phyloP scores from a whole-genome alignment of 2,113 vertebrate genomes.

The Lycocorax pyrrhopterus region DNA sequence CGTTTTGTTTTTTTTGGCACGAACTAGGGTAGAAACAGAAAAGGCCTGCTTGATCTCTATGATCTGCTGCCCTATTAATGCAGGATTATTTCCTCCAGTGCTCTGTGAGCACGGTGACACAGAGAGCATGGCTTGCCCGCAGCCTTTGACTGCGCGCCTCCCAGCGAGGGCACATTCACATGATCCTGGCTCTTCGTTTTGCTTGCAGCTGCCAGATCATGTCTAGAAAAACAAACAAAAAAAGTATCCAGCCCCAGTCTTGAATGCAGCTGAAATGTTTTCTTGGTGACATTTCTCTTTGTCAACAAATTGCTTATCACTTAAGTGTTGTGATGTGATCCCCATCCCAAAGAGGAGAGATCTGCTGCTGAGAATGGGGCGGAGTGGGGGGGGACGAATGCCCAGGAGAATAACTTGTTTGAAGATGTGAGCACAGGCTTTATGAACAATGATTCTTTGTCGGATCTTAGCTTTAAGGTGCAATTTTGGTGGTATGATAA shows the following conservation, averaged over 20 bases:
- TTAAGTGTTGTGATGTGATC: neutral
- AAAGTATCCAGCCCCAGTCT: neutral
- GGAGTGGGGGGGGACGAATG: too few relatives aligned
- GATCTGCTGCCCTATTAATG: slow-evolving; percentile 35
- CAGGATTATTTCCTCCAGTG: slow-evolving; percentile 37
- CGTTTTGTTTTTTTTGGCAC: neutral
- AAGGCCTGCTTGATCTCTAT: neutral
- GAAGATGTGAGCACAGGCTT: neutral
- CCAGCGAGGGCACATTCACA: neutral
- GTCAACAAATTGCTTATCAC: slow-evolving; percentile 23
- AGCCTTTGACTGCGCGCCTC: neutral
- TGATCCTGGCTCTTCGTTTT: slow-evolving; percentile 10
- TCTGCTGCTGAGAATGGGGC: neutral
- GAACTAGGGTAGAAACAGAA: neutral
- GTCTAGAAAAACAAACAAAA: slow-evolving; percentile 30
- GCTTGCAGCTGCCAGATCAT: slow-evolving; percentile 28
- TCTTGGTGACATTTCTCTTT: slow-evolving; percentile 37
- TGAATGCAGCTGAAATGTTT: slow-evolving; percentile 28
- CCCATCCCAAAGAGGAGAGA: neutral
- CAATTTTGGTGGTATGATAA: slow-evolving; percentile 2
- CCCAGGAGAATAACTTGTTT: neutral
- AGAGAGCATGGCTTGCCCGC: slow-evolving; percentile 32
- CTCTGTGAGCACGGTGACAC: neutral
- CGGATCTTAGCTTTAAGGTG: neutral
- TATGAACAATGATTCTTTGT: neutral